Conservation (phyloP, 2,113 vertebrate genomes). For the Heliornis fulica region DNA sequence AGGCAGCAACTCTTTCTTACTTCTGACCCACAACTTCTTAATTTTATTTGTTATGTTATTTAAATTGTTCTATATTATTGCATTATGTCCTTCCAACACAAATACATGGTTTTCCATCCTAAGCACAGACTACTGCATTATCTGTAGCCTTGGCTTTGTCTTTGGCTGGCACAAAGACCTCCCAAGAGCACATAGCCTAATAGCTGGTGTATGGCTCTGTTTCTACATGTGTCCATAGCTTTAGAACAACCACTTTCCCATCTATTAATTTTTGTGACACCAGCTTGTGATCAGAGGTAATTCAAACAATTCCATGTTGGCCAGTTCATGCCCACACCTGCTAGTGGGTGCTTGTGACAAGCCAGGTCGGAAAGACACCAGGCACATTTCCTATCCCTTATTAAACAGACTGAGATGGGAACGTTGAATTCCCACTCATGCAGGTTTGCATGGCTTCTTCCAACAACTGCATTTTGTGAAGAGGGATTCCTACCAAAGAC, state of each 20-base stretch:
- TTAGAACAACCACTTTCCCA: not conserved
- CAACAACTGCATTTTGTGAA: not conserved
- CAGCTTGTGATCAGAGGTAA: not conserved
- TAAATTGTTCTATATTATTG: not conserved
- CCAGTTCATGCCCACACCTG: not conserved
- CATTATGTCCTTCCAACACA: not conserved
- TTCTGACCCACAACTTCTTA: not conserved
- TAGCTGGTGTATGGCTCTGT: not conserved
- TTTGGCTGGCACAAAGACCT: not conserved
- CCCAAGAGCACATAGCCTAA: not conserved
- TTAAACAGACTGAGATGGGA: not conserved
- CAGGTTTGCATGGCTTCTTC: not conserved
- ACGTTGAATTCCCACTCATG: not conserved
- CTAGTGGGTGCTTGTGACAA: not conserved
- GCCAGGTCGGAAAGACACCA: not conserved
- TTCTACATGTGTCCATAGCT: not conserved
- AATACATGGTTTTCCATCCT: not conserved
- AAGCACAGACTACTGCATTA: not conserved
- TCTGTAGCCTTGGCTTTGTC: not conserved
- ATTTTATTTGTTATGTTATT: not conserved
- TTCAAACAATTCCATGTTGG: not conserved
- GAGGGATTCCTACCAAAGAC: not conserved
- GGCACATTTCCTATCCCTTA: not conserved
- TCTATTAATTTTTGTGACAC: not conserved
- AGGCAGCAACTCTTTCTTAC: not conserved